Conservation (phyloP, 2,888 invertebrate genomes). For the Tupiocoris notatus region DNA sequence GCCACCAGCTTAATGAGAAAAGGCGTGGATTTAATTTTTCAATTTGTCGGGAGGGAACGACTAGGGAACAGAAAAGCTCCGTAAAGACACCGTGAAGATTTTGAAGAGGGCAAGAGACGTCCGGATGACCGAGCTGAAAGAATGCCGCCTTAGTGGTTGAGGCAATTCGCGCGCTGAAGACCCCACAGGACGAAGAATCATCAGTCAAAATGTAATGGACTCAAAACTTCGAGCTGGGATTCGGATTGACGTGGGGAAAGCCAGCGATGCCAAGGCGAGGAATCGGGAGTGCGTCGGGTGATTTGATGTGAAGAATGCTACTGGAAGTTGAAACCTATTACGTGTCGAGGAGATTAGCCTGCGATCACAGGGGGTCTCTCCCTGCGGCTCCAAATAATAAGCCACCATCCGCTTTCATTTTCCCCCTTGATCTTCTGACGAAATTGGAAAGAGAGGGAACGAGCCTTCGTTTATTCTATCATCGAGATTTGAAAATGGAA, state of each 20-base stretch:
- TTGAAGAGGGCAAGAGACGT: not conserved
- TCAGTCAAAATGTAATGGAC: slow-evolving; percentile 39
- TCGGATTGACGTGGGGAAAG: no score
- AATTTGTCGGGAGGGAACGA: slow-evolving; percentile 19
- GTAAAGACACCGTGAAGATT: slow-evolving; percentile 3
- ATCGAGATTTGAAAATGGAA: not conserved
- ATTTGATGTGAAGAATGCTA: slow-evolving; percentile 40
- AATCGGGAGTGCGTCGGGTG: slow-evolving; percentile 11
- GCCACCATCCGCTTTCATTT: no score
- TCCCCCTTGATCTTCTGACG: no score
- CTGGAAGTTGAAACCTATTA: slow-evolving; percentile 37
- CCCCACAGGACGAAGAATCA: slow-evolving; percentile 36
- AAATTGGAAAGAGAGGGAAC: no score
- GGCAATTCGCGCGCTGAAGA: not conserved
- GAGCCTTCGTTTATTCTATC: not conserved
- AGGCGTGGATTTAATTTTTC: slow-evolving; percentile 40
- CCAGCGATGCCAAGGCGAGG: not conserved
- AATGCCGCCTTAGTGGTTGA: slow-evolving; percentile 10
- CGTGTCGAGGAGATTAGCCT: slow-evolving; percentile 22
- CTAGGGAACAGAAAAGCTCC: no score
- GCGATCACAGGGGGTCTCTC: slow-evolving; percentile 26
- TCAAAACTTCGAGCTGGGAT: not conserved
- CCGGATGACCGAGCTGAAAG: not conserved
- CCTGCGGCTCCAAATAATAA: no score
- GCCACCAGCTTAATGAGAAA: slow-evolving; percentile 36